Conservation (phyloP, 1,140 invertebrate genomes). For the Ceratosolen solmsi region DNA sequence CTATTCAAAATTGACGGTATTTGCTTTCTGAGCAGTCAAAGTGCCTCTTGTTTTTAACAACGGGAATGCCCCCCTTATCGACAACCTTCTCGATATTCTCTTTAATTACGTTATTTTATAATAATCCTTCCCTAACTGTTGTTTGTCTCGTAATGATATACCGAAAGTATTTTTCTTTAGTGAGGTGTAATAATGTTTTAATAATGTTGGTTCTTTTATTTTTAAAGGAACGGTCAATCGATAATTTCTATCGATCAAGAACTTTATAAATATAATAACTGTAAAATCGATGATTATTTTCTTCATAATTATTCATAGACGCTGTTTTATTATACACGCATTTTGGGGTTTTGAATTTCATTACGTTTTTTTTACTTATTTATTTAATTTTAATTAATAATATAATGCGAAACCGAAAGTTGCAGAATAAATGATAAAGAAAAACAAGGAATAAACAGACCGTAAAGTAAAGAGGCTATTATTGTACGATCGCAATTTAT, state of each 20-base stretch:
- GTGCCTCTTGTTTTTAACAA: conserved; percentile 7
- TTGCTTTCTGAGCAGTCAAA: not conserved
- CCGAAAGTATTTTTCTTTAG: not conserved
- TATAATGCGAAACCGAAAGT: too few relatives aligned
- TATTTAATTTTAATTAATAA: too few relatives aligned
- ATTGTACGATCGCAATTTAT: too few relatives aligned
- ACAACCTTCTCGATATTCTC: not conserved
- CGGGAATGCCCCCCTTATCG: not conserved
- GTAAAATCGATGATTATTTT: not conserved
- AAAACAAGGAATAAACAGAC: too few relatives aligned
- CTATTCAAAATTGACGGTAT: conserved; percentile 23
- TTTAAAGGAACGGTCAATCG: not conserved
- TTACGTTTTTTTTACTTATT: too few relatives aligned
- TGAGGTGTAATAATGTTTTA: not conserved
- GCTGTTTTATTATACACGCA: too few relatives aligned
- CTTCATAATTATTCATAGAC: too few relatives aligned
- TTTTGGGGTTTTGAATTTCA: too few relatives aligned
- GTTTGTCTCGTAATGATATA: not conserved
- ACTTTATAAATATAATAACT: not conserved
- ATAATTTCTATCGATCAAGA: not conserved
- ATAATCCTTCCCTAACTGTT: not conserved
- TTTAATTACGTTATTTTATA: not conserved
- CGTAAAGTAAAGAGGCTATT: too few relatives aligned
- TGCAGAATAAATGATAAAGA: too few relatives aligned
- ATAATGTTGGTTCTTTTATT: not conserved